Base-by-base conservation (phyloP, 2,888 invertebrate genomes). In the Erebia aethiops region DNA sequence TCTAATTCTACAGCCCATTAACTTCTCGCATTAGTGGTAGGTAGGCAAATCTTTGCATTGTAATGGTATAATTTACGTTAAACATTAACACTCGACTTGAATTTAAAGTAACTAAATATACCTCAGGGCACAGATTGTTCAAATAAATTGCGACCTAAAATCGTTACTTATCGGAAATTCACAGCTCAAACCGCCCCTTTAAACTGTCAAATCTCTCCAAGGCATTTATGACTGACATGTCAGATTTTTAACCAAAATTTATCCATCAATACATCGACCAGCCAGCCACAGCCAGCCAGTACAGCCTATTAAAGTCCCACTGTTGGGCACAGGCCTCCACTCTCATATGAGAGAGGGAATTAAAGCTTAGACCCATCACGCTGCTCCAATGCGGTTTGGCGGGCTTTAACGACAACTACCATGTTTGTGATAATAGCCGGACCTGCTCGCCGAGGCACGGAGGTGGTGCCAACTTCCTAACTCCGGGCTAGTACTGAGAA, bases 71-170 rank as follows among this genome's bases (percentile, higher is more conserved):
- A 61, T 61, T 46, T 61, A 61, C 41, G 2, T 16, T 3, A 41
- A 60, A 43, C 46, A 21, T 46, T n/a, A 18, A 18, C 46, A 46
- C 18, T 18, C 18, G 61, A 61, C 61, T n/a, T 18, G 61, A 61
- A 61, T 46, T 21, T 46, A 3, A 61, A 61, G 61, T 43, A 61
- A 46, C 18, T 18, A 21, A 18, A 14, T 18, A 7, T 46, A 14
- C 61, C 46, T 35, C 7, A 35, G 41, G 41, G 60, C n/a, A 16
- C 41, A 21, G 16, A 21, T 43, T 60, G 43, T 61, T 61, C 43
- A 21, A 46, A 61, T 61, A 43, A 43, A 60, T 61, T 46, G 61
- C 61, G 43, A 61, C 11, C 18, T 61, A 61, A 61, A 61, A 61
- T 43, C 46, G 46, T 13, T 46, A 18, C 18, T 18, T 21, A 61